Evolutionary conservation across 1,140 invertebrate genomes (phyloP).

Genomic region (Lucilia sericata): DNA sequence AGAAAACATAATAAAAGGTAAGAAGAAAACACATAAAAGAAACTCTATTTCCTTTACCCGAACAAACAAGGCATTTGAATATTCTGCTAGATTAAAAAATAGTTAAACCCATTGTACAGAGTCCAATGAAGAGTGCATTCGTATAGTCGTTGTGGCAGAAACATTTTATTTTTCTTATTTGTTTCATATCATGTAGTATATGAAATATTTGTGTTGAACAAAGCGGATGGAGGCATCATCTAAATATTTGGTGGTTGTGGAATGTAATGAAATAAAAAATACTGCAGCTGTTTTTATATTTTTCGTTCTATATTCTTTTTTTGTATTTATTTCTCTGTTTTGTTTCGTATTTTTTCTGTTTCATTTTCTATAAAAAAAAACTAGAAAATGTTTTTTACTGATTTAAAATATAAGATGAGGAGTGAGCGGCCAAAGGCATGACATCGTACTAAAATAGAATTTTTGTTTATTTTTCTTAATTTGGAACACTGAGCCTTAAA

Average conservation of each 20-base stretch:
- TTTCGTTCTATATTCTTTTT: constrained; percentile 7
- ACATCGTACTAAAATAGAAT: constrained; percentile 29
- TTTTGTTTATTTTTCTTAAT: constrained; percentile 36
- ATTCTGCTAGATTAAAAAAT: no score
- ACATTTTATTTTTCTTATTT: not conserved
- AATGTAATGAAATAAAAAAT: constrained; percentile 21
- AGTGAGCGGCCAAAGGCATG: not conserved
- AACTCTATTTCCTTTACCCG: no score
- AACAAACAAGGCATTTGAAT: no score
- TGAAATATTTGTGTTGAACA: no score
- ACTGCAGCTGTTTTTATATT: constrained; percentile 34
- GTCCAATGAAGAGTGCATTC: no score
- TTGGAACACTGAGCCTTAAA: constrained; percentile 32
- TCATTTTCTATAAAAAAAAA: constrained; percentile 11
- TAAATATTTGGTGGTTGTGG: constrained; percentile 9
- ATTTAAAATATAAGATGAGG: not conserved
- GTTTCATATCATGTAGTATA: no score
- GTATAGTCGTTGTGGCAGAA: not conserved
- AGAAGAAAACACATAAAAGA: no score
- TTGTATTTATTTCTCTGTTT: not conserved
- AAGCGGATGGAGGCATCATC: not conserved
- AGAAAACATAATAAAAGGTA: no score
- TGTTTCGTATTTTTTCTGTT: not conserved
- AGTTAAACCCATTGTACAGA: no score
- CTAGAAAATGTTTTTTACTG: not conserved